These are phyloP conservation scores for Maniola jurtina DNA, from an alignment of 1,140 invertebrate genomes.

Conservation along the genomic window DNA sequence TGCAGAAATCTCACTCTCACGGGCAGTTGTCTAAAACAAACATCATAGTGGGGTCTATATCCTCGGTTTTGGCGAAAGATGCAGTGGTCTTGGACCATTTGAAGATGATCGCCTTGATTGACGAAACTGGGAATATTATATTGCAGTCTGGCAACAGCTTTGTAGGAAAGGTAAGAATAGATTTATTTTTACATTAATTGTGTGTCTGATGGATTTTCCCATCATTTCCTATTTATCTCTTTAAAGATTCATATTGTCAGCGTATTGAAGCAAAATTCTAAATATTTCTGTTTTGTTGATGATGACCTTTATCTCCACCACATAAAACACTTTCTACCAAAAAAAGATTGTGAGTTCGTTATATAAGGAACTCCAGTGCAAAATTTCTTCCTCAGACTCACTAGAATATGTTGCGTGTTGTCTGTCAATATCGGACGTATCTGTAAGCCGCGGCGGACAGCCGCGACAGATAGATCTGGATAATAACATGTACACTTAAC, in stretches of 20 bases:
- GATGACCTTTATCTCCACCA: neutral
- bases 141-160: conserved; percentile 90
- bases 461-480: too few species aligned
- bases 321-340: neutral
- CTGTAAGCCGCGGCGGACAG: too few species aligned
- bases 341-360: too few species aligned
- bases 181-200: neutral
- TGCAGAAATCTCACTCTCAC: conserved; percentile 86
- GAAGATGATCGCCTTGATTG: conserved; percentile 90
- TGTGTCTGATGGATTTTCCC: too few species aligned
- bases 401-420: too few species aligned
- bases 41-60: conserved; percentile 87
- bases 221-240: too few species aligned
- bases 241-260: too few species aligned
- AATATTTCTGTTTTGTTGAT: too few species aligned
- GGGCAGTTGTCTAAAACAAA: conserved; percentile 74
- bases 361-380: too few species aligned
- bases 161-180: conserved; percentile 84
- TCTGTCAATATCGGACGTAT: too few species aligned
- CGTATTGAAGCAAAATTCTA: neutral
- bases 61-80: conserved; percentile 88
- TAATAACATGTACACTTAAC: too few species aligned
- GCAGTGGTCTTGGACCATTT: conserved; percentile 88
- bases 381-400: too few species aligned
- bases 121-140: conserved; percentile 87